phyloP scores from a whole-genome alignment of 2,888 invertebrate genomes.

The Orthosia incerta region DNA sequence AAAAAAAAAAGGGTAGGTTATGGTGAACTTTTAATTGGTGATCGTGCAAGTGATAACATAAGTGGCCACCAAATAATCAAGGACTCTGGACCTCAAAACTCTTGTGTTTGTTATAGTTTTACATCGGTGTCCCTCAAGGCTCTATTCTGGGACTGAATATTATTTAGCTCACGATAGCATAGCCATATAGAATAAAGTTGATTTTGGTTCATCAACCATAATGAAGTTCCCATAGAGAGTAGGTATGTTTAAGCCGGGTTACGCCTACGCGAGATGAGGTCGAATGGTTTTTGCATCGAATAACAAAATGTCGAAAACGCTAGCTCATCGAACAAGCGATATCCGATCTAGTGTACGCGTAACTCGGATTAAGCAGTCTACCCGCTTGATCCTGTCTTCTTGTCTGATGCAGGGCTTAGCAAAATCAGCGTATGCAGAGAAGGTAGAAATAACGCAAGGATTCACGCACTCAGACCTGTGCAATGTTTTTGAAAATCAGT shows the following conservation, averaged over 20 bases:
- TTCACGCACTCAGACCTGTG: conserved; percentile 83
- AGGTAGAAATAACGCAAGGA: conserved; percentile 81
- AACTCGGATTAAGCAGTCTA: too few relatives aligned
- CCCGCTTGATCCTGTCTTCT: background rate
- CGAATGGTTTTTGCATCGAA: too few relatives aligned
- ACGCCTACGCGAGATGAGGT: too few relatives aligned
- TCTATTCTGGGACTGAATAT: conserved; percentile 10
- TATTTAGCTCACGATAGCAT: background rate
- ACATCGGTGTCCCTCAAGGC: conserved; percentile 19
- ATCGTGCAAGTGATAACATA: too few relatives aligned
- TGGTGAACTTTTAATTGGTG: too few relatives aligned
- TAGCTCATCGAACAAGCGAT: too few relatives aligned
- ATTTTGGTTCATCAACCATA: background rate
- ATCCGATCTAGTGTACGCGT: too few relatives aligned
- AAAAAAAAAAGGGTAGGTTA: too few relatives aligned
- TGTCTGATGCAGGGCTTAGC: conserved; percentile 75
- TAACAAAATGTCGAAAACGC: too few relatives aligned
- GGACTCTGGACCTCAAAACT: too few relatives aligned
- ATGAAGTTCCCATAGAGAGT: background rate
- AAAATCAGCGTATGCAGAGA: conserved; percentile 76
- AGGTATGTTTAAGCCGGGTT: too few relatives aligned
- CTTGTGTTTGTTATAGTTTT: background rate
- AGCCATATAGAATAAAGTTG: background rate
- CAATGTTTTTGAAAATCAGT: conserved; percentile 83
- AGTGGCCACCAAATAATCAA: too few relatives aligned